Evolutionary conservation across 1,140 invertebrate species (phyloP).

Genomic region (Oedothorax gibbosus): DNA sequence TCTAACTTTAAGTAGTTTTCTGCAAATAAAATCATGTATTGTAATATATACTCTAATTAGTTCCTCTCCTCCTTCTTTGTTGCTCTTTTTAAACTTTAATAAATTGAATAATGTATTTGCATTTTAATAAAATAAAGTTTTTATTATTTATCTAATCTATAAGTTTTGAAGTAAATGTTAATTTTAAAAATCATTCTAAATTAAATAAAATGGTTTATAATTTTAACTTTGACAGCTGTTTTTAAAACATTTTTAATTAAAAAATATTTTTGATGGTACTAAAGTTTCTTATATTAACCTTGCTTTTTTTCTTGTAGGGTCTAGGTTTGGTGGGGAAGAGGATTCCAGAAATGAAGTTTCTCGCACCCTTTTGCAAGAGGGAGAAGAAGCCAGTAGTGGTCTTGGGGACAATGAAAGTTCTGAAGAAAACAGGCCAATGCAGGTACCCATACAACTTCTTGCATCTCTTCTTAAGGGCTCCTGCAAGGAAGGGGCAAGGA

Average conservation of each 20-base stretch:
- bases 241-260: not conserved
- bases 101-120: no score
- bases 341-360: constrained; percentile 54
- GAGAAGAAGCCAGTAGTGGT: constrained; percentile 58
- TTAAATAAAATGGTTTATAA: not conserved
- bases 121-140: no score
- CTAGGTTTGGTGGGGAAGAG: constrained; percentile 56
- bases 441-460: constrained; percentile 63
- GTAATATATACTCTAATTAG: no score
- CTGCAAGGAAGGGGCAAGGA: no score
- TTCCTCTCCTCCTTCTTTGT: no score
- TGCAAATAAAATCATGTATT: no score
- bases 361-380: constrained; percentile 50
- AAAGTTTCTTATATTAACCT: not conserved
- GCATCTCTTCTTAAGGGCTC: no score
- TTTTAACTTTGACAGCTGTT: not conserved
- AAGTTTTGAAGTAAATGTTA: no score
- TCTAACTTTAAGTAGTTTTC: no score
- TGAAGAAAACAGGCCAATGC: constrained; percentile 66
- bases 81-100: no score
- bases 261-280: not conserved
- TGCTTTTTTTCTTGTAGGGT: constrained; percentile 13
- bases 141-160: no score
- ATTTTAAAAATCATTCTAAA: no score
- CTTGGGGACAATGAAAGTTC: constrained; percentile 61